These are phyloP conservation scores for Machimus atricapillus DNA, from an alignment of 2,888 invertebrate species.

Conservation along the genomic window DNA sequence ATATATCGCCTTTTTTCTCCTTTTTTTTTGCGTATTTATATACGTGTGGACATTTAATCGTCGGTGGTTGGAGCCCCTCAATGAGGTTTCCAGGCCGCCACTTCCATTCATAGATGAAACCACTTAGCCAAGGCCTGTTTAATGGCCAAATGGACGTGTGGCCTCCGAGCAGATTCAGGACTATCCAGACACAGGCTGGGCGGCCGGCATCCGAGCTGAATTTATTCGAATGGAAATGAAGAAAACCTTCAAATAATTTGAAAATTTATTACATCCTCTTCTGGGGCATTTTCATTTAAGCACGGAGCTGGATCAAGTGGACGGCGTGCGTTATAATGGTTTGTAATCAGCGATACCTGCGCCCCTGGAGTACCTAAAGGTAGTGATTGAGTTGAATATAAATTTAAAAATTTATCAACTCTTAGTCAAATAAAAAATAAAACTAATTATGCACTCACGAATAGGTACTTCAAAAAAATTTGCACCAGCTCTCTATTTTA, in stretches of 20 bases:
- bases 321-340: background rate
- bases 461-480: no score
- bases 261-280: slow-evolving; percentile 32
- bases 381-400: background rate
- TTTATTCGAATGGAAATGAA: slow-evolving; percentile 31
- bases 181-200: background rate
- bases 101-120: slow-evolving; percentile 41
- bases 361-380: background rate
- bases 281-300: background rate
- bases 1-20: background rate
- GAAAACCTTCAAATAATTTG: slow-evolving; percentile 35
- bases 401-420: no score
- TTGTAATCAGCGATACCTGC: background rate
- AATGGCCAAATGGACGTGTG: slow-evolving; percentile 27
- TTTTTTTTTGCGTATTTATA: slow-evolving; percentile 16
- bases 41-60: slow-evolving; percentile 40
- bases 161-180: slow-evolving; percentile 1
- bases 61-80: slow-evolving; percentile 30
- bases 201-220: background rate
- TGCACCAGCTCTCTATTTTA: no score
- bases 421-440: no score
- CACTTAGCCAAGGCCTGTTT: slow-evolving; percentile 37
- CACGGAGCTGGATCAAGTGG: background rate
- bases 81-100: slow-evolving; percentile 38
- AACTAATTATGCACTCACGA: no score